These are phyloP conservation scores for Ophion slaviceki DNA, from an alignment of 2,888 invertebrate species.

Conservation along the genomic window DNA sequence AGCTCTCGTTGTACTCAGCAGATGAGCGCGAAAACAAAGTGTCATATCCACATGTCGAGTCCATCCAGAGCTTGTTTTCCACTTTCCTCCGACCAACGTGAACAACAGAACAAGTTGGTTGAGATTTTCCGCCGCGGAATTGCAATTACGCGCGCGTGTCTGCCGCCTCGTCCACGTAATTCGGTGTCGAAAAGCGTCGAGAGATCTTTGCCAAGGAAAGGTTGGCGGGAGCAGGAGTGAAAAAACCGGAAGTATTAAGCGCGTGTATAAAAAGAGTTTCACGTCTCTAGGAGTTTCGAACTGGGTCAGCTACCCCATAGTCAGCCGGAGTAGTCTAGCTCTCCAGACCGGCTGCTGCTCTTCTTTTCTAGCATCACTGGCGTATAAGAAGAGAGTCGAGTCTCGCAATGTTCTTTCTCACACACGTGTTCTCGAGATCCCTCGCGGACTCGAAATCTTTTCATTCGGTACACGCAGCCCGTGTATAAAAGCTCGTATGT, in stretches of 20 bases:
- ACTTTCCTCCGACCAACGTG: conserved; percentile 10
- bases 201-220: conserved; percentile 50
- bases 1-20: background rate
- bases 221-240: conserved; percentile 10
- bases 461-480: conserved; percentile 32
- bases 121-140: conserved; percentile 3
- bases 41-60: background rate
- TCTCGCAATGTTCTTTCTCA: conserved; percentile 29
- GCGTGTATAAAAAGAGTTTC: conserved; percentile 58
- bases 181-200: conserved; percentile 5
- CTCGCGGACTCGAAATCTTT: conserved; percentile 50
- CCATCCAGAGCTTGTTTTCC: conserved; percentile 24
- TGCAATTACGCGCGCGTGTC: background rate
- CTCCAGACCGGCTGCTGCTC: conserved; percentile 23
- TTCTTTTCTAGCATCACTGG: conserved; percentile 32
- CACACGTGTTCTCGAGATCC: conserved; percentile 10
- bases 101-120: background rate
- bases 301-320: conserved; percentile 58
- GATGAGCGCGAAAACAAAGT: background rate
- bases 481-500: background rate
- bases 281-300: conserved; percentile 57
- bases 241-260: conserved; percentile 39
- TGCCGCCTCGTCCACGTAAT: conserved; percentile 4
- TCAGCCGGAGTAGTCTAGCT: conserved; percentile 43
- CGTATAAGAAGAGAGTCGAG: conserved; percentile 9